These are phyloP conservation scores for Oxytorus armatus DNA, from an alignment of 2,888 invertebrate genomes.

Conservation along the genomic window DNA sequence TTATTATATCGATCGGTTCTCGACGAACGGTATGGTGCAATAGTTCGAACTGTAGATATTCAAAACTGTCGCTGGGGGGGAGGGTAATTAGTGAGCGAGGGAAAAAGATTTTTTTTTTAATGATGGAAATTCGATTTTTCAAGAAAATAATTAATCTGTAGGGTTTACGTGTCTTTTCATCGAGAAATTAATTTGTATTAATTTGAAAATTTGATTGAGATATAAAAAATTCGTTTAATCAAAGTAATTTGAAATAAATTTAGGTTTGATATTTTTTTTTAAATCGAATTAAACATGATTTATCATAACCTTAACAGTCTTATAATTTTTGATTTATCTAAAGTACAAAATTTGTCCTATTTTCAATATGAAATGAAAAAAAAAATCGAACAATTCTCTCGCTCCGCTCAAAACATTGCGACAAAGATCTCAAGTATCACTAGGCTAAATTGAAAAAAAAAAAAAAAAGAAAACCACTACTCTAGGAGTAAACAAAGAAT, in stretches of 20 bases:
- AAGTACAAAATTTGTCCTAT: background rate
- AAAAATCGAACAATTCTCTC: background rate
- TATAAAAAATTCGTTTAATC: background rate
- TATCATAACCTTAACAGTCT: background rate
- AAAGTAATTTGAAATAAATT: background rate
- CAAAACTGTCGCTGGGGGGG: conserved; percentile 3
- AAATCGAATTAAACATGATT: background rate
- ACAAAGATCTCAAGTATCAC: conserved; percentile 72
- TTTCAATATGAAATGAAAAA: background rate
- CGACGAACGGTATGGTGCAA: conserved; percentile 32
- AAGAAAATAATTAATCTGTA: too few species aligned
- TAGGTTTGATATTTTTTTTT: background rate
- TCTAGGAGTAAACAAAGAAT: conserved; percentile 44
- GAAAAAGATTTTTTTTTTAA: conserved; percentile 2
- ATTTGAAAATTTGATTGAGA: background rate
- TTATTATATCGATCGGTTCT: background rate
- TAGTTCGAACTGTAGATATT: conserved; percentile 27
- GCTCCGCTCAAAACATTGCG: conserved; percentile 33
- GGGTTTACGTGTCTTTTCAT: background rate
- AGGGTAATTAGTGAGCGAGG: conserved; percentile 7
- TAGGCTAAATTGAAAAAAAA: conserved; percentile 70
- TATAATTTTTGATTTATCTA: background rate
- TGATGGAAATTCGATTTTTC: background rate
- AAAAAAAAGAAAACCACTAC: conserved; percentile 25
- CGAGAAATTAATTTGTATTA: background rate